A percentile compares a stretch with the other conserved stretches of the same genome.
Evolutionary conservation across 1,140 invertebrate genomes (phyloP).

Genomic region (Apis florea): DNA sequence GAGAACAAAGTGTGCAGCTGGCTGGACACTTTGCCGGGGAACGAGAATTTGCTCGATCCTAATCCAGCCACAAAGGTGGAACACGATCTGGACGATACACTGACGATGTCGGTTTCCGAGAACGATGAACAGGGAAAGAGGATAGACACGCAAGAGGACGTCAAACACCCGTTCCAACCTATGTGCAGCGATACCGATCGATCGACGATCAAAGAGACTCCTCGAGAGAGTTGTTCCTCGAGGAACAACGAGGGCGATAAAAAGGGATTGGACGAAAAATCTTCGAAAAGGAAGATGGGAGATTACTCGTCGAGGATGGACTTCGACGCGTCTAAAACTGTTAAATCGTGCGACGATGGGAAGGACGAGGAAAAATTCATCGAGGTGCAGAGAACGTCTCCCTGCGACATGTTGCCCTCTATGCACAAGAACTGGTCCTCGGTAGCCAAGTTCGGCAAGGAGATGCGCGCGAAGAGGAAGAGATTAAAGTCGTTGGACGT

Average conservation of each 20-base stretch:
- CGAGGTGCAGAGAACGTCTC: background rate
- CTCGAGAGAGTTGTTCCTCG: background rate
- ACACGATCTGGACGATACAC: background rate
- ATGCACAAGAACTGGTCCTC: conserved; percentile 55
- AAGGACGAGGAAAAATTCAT: background rate
- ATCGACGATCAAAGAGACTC: background rate
- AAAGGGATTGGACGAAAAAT: too few relatives aligned
- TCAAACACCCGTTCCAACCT: too few relatives aligned
- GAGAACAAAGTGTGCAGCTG: conserved; percentile 43
- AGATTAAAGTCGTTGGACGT: conserved; percentile 62
- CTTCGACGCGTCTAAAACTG: background rate
- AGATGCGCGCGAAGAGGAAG: conserved; percentile 57
- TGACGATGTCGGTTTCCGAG: background rate
- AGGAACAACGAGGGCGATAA: background rate
- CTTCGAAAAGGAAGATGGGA: too few relatives aligned
- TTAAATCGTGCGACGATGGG: background rate
- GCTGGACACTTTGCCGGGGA: conserved; percentile 1
- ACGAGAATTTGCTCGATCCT: background rate
- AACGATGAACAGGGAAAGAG: background rate
- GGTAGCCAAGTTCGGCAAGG: conserved; percentile 62
- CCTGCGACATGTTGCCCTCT: background rate
- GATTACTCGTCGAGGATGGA: too few relatives aligned
- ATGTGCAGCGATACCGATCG: background rate
- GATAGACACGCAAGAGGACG: too few relatives aligned
- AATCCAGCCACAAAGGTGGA: too few relatives aligned